Evolutionary conservation across 2,113 vertebrate genomes (phyloP).

Genomic region (Athene cunicularia): DNA sequence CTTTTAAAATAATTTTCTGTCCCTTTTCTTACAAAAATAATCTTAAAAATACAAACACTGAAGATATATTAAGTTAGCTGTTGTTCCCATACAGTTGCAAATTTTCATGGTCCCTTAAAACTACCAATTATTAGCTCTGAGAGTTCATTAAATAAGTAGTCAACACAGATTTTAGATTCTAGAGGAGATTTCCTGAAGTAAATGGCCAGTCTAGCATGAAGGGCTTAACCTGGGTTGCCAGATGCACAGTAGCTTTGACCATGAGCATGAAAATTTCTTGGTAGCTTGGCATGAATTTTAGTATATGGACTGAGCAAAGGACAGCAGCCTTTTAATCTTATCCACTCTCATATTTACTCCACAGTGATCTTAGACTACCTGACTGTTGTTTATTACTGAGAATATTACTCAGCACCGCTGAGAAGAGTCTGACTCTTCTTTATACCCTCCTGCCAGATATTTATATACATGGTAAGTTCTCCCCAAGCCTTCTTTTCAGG

Average conservation of each 20-base stretch:
- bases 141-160: not conserved
- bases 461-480: not conserved
- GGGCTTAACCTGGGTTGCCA: not conserved
- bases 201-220: not conserved
- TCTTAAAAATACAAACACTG: not conserved
- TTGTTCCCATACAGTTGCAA: not conserved
- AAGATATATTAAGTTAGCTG: not conserved
- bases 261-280: not conserved
- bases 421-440: not conserved
- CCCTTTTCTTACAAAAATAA: not conserved
- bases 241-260: not conserved
- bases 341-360: not conserved
- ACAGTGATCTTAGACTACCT: not conserved
- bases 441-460: not conserved
- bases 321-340: not conserved
- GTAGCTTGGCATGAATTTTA: not conserved
- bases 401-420: not conserved
- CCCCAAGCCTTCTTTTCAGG: not conserved
- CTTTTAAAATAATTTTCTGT: not conserved
- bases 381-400: not conserved
- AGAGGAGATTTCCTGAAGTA: not conserved
- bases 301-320: not conserved
- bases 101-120: not conserved
- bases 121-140: not conserved
- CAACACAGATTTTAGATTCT: not conserved